Evolutionary conservation across 2,797 vertebrate genomes (phyloP), one percentile per base, ranked within the genome.

Genomic region (Myotis daubentonii): DNA sequence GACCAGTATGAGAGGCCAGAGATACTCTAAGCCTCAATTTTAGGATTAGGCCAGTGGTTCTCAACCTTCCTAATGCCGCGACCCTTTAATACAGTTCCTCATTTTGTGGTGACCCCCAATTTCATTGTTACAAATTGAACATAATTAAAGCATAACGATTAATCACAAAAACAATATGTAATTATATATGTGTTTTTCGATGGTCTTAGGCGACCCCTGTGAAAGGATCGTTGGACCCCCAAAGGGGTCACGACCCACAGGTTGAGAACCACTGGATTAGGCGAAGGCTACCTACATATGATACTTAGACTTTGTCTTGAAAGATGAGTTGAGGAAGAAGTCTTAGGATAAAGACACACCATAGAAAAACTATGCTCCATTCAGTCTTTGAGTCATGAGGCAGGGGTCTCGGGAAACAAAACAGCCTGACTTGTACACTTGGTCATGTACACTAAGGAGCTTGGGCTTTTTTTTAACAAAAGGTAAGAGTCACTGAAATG

Each of bases 371-470:
- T 10, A 44, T 3, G 17, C n/a, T 55, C 17, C 9, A 0, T 33
- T 36, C 65, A 25, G 36, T 38, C 66, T 75, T 65, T 51, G 23
- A 62, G 13, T 25, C 11, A 15, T 2, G 25, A 71, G n/a, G 28
- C 75, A 22, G 38, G 9, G 8, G 28, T 0, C 0, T 17, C 8
- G 0, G 55, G 47, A 68, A 12, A 79, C 0, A 0, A 65, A 62
- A 28, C 2, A 4, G 5, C 30, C 9, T 16, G 25, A 22, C 47
- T 0, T 71, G 44, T 7, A 25, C 23, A 22, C 0, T 2, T n/a
- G n/a, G 30, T 1, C 16, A 4, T 16, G 3, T 6, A 8, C 1
- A 15, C 15, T 22, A 23, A 60, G 38, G 62, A 11, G 19, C 36
- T 8, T 28, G 22, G 36, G 44, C 30, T 87, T 71, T 15, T 62